phyloP scores from a whole-genome alignment of 2,113 vertebrate species.

The Ciconia stormi region DNA sequence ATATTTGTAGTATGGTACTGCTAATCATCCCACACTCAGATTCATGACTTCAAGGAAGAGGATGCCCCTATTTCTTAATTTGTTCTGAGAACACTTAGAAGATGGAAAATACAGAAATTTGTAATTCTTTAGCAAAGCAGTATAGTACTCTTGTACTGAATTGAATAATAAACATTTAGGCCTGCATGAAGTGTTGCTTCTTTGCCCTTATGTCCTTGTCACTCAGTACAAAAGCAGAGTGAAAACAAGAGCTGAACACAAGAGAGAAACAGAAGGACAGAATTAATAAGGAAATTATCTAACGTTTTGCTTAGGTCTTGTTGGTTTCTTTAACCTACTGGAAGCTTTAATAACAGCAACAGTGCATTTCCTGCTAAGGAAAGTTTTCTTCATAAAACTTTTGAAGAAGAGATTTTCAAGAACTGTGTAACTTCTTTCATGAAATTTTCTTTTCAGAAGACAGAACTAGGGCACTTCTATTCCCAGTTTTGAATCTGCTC shows the following conservation, averaged over 20 bases:
- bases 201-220: not conserved
- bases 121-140: not conserved
- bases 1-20: not conserved
- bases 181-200: not conserved
- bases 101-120: not conserved
- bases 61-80: not conserved
- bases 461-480: not conserved
- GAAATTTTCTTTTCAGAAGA: not conserved
- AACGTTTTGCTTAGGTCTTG: not conserved
- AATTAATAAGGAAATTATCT: not conserved
- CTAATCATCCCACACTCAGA: not conserved
- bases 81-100: not conserved
- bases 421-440: not conserved
- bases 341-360: not conserved
- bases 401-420: not conserved
- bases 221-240: not conserved
- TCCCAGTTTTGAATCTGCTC: not conserved
- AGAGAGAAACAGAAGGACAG: not conserved
- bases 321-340: not conserved
- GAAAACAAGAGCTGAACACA: not conserved
- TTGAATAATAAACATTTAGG: not conserved
- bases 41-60: not conserved
- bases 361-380: not conserved
- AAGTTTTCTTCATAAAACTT: not conserved
- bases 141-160: not conserved